Base-by-base conservation (phyloP, 2,797 vertebrate species). In the Microchirus variegatus region DNA sequence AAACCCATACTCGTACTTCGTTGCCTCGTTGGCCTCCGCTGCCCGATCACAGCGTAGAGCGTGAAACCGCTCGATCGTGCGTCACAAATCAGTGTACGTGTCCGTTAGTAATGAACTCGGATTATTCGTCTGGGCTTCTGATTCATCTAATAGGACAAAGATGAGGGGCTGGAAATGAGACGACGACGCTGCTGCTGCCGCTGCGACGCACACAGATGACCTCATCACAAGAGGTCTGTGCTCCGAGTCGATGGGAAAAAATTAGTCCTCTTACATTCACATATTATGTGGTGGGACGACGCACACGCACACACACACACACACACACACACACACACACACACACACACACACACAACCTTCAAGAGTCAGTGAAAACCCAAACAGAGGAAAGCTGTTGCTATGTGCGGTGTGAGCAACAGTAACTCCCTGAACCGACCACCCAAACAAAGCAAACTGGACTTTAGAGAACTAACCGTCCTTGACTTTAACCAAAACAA, bases 391-490 rank as follows among this genome's bases (percentile, higher is more conserved):
- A 51, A 67, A 38, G 57, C 43, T 80, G 67, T 83, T 82, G 84
- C 77, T 63, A 73, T 46, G 77, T 53, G 67, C 43, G 17, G 62
- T 48, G 63, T 17, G 47, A 63, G 59, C 53, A n/a, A 61, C 12
- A 45, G 65, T 18, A 76, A 76, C 77, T 86, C 63, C 73, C 65
- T 53, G 46, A 76, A 55, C 68, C 50, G 83, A 83, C 78, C 80
- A 74, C 85, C 84, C 86, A 87, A 90, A 85, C 84, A 87, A 83
- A 76, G 31, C 52, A 11, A 42, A 66, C 42, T 15, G 41, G 70
- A 77, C 73, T 76, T 66, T 51, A 63, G 26, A 71, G 63, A 66
- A 78, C 63, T 47, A 18, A 38, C 74, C 16, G 59, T 59, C 78
- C 81, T 68, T 53, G 67, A 77, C 41, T 69, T 65, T 7, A 69